These are phyloP conservation scores for Drosophila peninsularis DNA, from an alignment of 2,888 invertebrate species.

Conservation along the genomic window DNA sequence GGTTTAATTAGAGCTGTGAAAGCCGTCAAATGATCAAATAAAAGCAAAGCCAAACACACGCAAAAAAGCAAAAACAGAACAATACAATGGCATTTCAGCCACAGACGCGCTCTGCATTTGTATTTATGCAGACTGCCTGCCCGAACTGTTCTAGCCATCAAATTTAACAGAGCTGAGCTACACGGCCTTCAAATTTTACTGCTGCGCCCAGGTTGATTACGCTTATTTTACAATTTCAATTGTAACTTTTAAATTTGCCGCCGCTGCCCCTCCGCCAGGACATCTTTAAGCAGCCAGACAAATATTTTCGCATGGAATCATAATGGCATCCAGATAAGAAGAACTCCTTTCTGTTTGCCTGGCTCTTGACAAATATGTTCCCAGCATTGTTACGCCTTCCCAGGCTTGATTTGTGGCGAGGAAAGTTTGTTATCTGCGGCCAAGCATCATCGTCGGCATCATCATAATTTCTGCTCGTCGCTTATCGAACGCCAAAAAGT, in stretches of 20 bases:
- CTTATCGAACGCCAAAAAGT: slow-evolving; percentile 70
- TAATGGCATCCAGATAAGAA: slow-evolving; percentile 1
- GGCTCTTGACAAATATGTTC: background rate
- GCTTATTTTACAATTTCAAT: background rate
- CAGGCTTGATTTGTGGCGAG: slow-evolving; percentile 29
- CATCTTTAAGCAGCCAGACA: background rate
- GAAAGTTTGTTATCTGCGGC: slow-evolving; percentile 50
- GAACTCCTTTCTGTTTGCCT: background rate
- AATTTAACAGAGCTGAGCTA: slow-evolving; percentile 13
- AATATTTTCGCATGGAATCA: background rate
- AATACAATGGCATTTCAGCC: slow-evolving; percentile 6
- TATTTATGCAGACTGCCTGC: slow-evolving; percentile 20
- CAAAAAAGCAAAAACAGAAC: background rate
- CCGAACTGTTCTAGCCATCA: slow-evolving; percentile 19
- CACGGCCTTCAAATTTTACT: slow-evolving; percentile 10
- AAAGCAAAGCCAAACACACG: slow-evolving; percentile 32
- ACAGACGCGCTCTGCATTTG: slow-evolving; percentile 16
- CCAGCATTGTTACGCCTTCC: slow-evolving; percentile 1
- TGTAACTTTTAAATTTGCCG: background rate
- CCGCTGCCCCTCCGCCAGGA: too few relatives aligned
- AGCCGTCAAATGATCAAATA: slow-evolving; percentile 56
- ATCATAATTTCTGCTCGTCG: slow-evolving; percentile 64
- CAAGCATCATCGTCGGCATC: slow-evolving; percentile 57
- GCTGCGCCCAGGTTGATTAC: slow-evolving; percentile 8
- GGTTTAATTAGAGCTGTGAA: slow-evolving; percentile 70